Percentiles rank a stretch among this genome's conserved stretches.
Evolutionary conservation across 2,888 invertebrate genomes (phyloP).

Genomic region (Tetragonula carbonaria): DNA sequence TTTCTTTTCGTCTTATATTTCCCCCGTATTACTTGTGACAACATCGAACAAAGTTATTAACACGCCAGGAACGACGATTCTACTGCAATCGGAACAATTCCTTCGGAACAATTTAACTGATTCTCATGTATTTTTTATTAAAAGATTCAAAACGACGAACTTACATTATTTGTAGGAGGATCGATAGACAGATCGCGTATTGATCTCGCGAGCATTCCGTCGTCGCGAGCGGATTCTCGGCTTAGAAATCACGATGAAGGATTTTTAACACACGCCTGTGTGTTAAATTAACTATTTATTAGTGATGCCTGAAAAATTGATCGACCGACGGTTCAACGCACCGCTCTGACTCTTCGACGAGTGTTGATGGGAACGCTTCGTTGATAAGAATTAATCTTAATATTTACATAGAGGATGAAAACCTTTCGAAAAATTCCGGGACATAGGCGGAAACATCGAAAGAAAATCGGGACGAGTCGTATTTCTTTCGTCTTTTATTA

Average conservation of each 20-base stretch:
- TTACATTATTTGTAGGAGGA: conserved; percentile 47
- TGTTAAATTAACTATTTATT: conserved; percentile 11
- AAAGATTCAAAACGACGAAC: conserved; percentile 21
- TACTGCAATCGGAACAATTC: not conserved
- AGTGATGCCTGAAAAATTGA: conserved; percentile 11
- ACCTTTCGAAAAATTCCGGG: not conserved
- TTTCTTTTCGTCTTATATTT: not conserved
- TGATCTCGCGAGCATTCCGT: conserved; percentile 23
- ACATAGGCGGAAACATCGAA: not conserved
- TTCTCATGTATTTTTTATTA: not conserved
- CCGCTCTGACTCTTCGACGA: not conserved
- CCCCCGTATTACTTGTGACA: not conserved
- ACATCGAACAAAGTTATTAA: not conserved
- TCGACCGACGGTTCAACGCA: conserved; percentile 2
- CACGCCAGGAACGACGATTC: not conserved
- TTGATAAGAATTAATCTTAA: not conserved
- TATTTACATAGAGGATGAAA: not conserved
- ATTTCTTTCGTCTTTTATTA: too few species aligned
- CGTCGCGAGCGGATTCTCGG: not conserved
- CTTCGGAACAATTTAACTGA: not conserved
- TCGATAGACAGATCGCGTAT: conserved; percentile 44
- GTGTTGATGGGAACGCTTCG: too few species aligned
- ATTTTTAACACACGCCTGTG: not conserved
- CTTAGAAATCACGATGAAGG: not conserved
- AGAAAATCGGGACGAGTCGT: not conserved